These are phyloP conservation scores for Dasypus novemcinctus DNA, from an alignment of 2,113 vertebrate species.

Conservation along the genomic window DNA sequence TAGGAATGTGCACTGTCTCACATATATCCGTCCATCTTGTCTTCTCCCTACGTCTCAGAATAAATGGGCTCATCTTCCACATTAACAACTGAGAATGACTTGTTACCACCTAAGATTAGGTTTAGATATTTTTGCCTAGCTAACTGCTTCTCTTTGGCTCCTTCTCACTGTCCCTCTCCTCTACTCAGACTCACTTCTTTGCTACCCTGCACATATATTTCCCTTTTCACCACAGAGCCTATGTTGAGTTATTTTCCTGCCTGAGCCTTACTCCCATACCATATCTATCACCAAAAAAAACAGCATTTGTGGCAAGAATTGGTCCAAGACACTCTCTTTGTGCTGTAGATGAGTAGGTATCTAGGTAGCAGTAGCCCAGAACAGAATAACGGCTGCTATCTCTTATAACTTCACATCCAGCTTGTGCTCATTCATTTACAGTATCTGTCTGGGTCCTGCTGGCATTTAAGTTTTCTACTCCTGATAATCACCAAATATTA, in stretches of 20 bases:
- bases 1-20: background rate
- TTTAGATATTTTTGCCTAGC: background rate
- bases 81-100: too few relatives aligned
- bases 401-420: background rate
- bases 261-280: background rate
- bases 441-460: background rate
- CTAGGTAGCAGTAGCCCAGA: background rate
- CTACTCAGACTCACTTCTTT: too few relatives aligned
- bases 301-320: background rate
- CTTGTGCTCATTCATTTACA: background rate
- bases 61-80: background rate
- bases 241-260: background rate
- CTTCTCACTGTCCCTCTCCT: background rate
- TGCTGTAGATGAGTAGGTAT: too few relatives aligned
- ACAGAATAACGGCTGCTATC: background rate
- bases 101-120: background rate
- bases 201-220: background rate
- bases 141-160: background rate
- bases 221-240: background rate
- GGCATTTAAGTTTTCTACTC: background rate
- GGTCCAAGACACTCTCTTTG: background rate
- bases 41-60: background rate
- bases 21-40: background rate
- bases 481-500: background rate
- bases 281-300: background rate